These are phyloP conservation scores for Toxotes jaculatrix DNA, from an alignment of 2,113 vertebrate species.

Conservation along the genomic window DNA sequence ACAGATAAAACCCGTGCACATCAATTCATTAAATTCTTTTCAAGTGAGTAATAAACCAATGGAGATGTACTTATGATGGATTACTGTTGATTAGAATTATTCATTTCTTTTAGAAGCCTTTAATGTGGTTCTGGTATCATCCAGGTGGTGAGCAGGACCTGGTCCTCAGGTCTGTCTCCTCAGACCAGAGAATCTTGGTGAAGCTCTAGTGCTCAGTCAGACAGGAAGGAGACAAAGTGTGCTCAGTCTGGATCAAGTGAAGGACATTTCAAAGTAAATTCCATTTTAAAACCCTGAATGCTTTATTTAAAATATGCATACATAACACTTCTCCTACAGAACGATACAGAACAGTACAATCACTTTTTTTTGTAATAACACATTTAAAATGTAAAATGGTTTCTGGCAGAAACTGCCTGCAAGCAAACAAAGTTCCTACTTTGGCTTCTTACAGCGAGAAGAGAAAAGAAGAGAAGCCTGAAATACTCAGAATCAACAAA, in stretches of 20 bases:
- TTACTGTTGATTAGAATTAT: too few relatives aligned
- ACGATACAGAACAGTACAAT: constrained; percentile 84
- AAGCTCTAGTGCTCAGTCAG: background rate
- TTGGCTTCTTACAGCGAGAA: constrained; percentile 58
- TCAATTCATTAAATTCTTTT: too few relatives aligned
- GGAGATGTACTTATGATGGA: too few relatives aligned
- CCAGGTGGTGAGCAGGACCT: too few relatives aligned
- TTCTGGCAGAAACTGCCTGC: constrained; percentile 72
- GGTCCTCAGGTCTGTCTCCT: too few relatives aligned
- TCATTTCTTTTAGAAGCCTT: too few relatives aligned
- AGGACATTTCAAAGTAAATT: background rate
- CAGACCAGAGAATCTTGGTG: too few relatives aligned
- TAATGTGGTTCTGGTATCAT: too few relatives aligned
- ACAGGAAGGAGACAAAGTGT: too few relatives aligned
- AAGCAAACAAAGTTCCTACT: constrained; percentile 64
- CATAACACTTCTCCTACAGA: constrained; percentile 81
- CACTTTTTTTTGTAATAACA: constrained; percentile 80
- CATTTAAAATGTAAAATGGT: constrained; percentile 79
- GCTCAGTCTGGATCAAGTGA: background rate
- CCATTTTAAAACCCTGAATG: constrained; percentile 78
- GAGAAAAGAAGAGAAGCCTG: constrained; percentile 47
- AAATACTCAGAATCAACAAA: constrained; percentile 48
- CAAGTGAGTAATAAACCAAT: too few relatives aligned
- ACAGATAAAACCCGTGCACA: too few relatives aligned
- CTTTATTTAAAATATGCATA: constrained; percentile 87